Evolutionary conservation across 2,888 invertebrate genomes (phyloP).

Genomic region (Acronicta aceris): DNA sequence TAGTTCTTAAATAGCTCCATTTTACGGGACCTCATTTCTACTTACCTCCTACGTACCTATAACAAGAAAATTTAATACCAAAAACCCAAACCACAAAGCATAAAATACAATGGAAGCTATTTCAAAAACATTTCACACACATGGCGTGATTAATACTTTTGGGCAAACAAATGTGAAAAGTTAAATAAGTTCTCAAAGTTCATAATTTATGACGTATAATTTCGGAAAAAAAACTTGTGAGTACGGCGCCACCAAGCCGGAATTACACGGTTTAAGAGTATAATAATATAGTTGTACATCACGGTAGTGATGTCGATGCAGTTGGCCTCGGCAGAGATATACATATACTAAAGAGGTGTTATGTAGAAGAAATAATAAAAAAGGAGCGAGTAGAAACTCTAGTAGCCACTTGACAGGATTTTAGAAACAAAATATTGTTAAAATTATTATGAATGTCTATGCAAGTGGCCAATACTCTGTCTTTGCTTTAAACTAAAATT

Average conservation of each 20-base stretch:
- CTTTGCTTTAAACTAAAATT: too few relatives aligned
- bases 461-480: too few relatives aligned
- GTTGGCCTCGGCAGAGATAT: slow-evolving; percentile 7
- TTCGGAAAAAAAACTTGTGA: slow-evolving; percentile 15
- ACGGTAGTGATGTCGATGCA: slow-evolving; percentile 14
- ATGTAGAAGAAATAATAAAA: slow-evolving; percentile 1
- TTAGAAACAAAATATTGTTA: too few relatives aligned
- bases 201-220: slow-evolving; percentile 7
- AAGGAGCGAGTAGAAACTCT: background rate
- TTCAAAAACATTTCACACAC: slow-evolving; percentile 7
- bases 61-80: slow-evolving; percentile 6
- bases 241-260: too few relatives aligned
- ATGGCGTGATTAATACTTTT: slow-evolving; percentile 2
- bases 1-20: slow-evolving; percentile 20
- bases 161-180: slow-evolving; percentile 18
- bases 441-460: too few relatives aligned
- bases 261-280: too few relatives aligned
- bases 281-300: too few relatives aligned
- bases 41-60: slow-evolving; percentile 2
- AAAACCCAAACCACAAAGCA: slow-evolving; percentile 10
- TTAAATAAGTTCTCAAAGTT: slow-evolving; percentile 25
- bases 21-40: slow-evolving; percentile 27
- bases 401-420: too few relatives aligned
- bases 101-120: slow-evolving; percentile 3
- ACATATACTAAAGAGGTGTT: background rate